Base-by-base conservation (phyloP, 2,888 invertebrate genomes). In the Lithophane socia region DNA sequence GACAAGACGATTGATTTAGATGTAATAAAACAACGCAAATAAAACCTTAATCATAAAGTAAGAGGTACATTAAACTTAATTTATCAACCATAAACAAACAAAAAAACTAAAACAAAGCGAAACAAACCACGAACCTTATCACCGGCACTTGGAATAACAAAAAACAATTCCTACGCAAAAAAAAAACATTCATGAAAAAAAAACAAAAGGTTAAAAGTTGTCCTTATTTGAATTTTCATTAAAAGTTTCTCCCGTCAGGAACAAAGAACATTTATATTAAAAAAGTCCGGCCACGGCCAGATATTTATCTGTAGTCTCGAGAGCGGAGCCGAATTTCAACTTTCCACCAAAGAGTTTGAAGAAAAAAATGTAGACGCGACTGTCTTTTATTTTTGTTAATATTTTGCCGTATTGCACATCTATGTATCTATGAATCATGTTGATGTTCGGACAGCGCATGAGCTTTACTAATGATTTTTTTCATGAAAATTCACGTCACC, bases 261-360 rank as follows among this genome's bases (percentile, higher is more conserved):
- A 96, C 96, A 96, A 96, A 96, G 96, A 96, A 96, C 96, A 96
- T 96, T 96, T 96, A 96, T 96, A 96, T 96, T 96, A 96, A 96
- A 96, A 96, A 96, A 96, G 94, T 96, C 96, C 92, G 92, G 92
- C 94, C 94, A 91, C 94, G 94, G 95, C 95, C 96, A 96, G 96
- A 96, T 96, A 96, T 96, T 96, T 96, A 96, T 96, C 96, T 95
- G 95, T 95, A 95, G 96, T 96, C 96, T 95, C 95, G 95, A 95
- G 95, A 95, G 95, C 94, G 94, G 93, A 91, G 94, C 95, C 94
- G 93, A 95, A 96, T 94, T 95, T 95, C 92, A 93, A 95, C 96
- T 96, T 92, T 95, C 82, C 84, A 70, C 9, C 93, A 94, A 75
- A 94, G 94, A 95, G 78, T 84, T 82, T 86, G 65, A 61, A 75